Percentiles rank a stretch among this genome's conserved stretches.
Evolutionary conservation across 1,140 invertebrate genomes (phyloP).

Genomic region (Bombus superbus): DNA sequence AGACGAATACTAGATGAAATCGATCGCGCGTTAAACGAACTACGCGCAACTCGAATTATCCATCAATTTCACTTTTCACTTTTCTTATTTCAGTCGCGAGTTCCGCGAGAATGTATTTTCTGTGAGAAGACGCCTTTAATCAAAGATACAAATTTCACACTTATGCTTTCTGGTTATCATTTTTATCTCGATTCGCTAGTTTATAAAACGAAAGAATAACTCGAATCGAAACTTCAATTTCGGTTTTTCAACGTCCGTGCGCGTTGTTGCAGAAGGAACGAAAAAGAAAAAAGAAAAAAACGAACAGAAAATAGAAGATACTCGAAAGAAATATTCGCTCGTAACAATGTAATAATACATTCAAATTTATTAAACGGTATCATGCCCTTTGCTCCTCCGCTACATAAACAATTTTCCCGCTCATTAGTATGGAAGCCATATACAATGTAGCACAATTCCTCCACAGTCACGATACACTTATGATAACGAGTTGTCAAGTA

Average conservation of each 20-base stretch:
- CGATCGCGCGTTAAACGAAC: background rate
- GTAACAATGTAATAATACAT: background rate
- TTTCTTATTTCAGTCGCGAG: background rate
- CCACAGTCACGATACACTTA: background rate
- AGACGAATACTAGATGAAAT: background rate
- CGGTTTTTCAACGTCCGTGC: too few species aligned
- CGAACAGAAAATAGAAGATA: background rate
- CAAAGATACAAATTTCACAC: too few species aligned
- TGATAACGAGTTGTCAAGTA: conserved; percentile 30
- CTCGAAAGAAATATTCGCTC: background rate
- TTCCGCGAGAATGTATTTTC: background rate
- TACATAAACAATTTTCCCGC: background rate
- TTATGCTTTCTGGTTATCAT: too few species aligned
- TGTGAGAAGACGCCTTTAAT: too few species aligned
- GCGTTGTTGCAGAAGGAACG: too few species aligned
- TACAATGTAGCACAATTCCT: conserved; percentile 1
- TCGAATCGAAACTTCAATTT: too few species aligned
- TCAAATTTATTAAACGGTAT: background rate
- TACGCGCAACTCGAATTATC: background rate
- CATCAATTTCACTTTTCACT: background rate
- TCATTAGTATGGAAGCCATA: background rate
- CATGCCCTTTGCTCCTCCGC: background rate
- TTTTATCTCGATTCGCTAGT: too few species aligned
- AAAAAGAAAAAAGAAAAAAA: background rate
- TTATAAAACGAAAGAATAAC: too few species aligned